Conservation (phyloP, 2,888 invertebrate species). For the Spisula subtruncata region DNA sequence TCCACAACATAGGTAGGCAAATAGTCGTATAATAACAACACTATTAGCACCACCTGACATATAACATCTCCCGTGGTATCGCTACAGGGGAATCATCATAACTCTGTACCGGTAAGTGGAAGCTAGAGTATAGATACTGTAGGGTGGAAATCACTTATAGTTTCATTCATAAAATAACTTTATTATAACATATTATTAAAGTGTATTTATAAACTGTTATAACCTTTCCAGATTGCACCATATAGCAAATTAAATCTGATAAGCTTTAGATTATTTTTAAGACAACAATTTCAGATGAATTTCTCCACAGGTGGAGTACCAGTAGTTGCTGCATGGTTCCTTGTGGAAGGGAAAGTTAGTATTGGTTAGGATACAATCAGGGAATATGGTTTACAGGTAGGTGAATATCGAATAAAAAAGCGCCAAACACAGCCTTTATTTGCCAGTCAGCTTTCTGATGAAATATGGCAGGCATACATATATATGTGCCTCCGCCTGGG, state of each 20-base stretch:
- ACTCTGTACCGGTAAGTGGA: neutral
- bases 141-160: neutral
- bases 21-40: neutral
- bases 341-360: too few species aligned
- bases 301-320: too few species aligned
- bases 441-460: too few species aligned
- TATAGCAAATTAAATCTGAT: neutral
- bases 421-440: too few species aligned
- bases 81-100: neutral
- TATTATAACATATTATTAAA: neutral
- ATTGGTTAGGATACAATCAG: too few species aligned
- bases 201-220: neutral
- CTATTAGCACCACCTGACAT: constrained; percentile 26
- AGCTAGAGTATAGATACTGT: neutral
- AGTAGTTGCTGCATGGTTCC: too few species aligned
- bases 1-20: neutral
- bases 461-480: too few species aligned
- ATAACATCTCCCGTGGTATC: neutral
- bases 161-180: neutral
- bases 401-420: too few species aligned
- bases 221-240: neutral
- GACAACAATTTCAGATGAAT: too few species aligned
- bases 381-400: too few species aligned
- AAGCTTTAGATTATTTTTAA: too few species aligned
- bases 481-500: too few species aligned